A percentile compares a stretch with the other conserved stretches of the same genome.
These are phyloP conservation scores for Chymomyza caudatula DNA, from an alignment of 2,888 invertebrate species.

Conservation along the genomic window DNA sequence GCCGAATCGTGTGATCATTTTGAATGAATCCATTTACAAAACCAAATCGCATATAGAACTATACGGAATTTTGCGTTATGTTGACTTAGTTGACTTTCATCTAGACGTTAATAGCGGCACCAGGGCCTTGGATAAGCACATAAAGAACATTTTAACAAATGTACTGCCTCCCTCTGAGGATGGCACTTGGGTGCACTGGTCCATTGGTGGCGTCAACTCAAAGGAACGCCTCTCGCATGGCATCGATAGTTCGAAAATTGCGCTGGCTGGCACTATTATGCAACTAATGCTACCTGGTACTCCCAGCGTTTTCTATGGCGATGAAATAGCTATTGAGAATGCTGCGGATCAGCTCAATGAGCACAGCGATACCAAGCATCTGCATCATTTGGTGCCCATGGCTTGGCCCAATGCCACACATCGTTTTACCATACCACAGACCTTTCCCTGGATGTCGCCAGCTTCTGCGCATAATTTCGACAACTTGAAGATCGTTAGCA, in stretches of 20 bases:
- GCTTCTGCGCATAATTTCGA: conserved; percentile 79
- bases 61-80: conserved; percentile 82
- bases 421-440: conserved; percentile 79
- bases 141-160: conserved; percentile 81
- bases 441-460: conserved; percentile 83
- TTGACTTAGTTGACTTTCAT: conserved; percentile 86
- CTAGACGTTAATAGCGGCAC: conserved; percentile 82
- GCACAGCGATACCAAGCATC: conserved; percentile 81
- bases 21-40: conserved; percentile 81
- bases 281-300: conserved; percentile 91
- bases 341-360: conserved; percentile 80
- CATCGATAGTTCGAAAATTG: conserved; percentile 81
- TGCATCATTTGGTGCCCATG: conserved; percentile 86
- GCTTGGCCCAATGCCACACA: conserved; percentile 79
- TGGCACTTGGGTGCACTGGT: conserved; percentile 90
- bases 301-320: conserved; percentile 93
- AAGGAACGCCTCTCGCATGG: conserved; percentile 81
- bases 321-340: conserved; percentile 88
- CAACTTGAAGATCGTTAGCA: conserved; percentile 80
- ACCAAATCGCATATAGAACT: conserved; percentile 78
- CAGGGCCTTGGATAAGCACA: conserved; percentile 80
- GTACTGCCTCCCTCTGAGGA: conserved; percentile 81
- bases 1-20: conserved; percentile 82
- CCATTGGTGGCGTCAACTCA: conserved; percentile 82
- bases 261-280: conserved; percentile 84